phyloP scores from a whole-genome alignment of 1,140 invertebrate genomes.

The Drosophila seguyi region DNA sequence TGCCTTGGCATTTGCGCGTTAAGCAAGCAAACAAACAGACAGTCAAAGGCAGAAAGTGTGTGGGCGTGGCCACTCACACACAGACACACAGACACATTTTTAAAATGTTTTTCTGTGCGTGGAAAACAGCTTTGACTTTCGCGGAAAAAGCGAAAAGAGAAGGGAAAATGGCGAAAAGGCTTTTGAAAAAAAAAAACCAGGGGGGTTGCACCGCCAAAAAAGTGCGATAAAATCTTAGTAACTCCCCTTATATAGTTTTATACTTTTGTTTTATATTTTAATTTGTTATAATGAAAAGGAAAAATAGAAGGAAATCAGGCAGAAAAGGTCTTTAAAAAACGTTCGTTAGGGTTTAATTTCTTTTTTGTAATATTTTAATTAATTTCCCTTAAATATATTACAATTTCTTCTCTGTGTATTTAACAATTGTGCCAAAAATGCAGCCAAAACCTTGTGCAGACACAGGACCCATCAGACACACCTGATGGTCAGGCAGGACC shows the following conservation, averaged over 20 bases:
- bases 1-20: constrained; percentile 19
- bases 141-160: constrained; percentile 1
- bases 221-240: neutral
- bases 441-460: neutral
- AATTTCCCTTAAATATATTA: no score
- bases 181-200: constrained; percentile 1
- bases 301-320: neutral
- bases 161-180: constrained; percentile 4
- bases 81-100: constrained; percentile 2
- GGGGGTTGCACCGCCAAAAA: constrained; percentile 12
- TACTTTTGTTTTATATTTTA: no score
- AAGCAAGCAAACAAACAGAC: constrained; percentile 40
- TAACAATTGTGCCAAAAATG: constrained; percentile 6
- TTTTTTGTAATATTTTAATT: no score
- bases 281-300: neutral
- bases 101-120: constrained; percentile 30
- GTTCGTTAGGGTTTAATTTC: no score
- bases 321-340: no score
- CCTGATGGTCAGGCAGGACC: neutral
- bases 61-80: constrained; percentile 25
- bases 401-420: neutral
- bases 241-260: no score
- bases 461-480: neutral
- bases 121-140: constrained; percentile 24
- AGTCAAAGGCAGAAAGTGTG: constrained; percentile 19